Base-by-base conservation (phyloP, 2,113 vertebrate genomes). In the Colaptes auratus region DNA sequence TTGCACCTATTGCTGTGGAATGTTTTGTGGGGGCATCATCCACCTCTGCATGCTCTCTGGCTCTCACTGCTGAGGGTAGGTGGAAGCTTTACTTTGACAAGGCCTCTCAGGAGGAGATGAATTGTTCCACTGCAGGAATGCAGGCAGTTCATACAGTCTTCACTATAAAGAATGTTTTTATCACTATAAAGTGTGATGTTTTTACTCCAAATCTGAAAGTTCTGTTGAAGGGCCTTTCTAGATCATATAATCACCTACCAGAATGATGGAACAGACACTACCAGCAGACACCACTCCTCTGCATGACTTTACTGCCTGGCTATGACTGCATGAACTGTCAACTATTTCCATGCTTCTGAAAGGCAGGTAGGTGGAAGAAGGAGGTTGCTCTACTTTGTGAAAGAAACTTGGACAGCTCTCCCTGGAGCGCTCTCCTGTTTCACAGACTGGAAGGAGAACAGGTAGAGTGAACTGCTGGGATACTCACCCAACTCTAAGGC, bases 401-500 rank as follows among this genome's bases (percentile, higher is more conserved):
- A 79, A 61, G 24, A 21, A 67, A 58, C 78, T 24, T 0, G 0
- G 23, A 12, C n/a, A 48, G 4, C 30, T 66, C 30, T 33, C 28
- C 42, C 20, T 70, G 23, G 50, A 0, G 3, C 9, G 8, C 39
- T 61, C 77, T 67, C 50, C 24, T 36, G 44, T 52, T 67, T 30
- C 31, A 60, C 46, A 44, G 74, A 74, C 44, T 65, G 86, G 85
- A 78, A 28, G 93, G 77, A n/a, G 87, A 46, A 15, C 19, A 77
- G 73, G 89, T 39, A 67, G 58, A 86, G 33, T 78, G 86, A 93
- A 63, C 66, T 8, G n/a, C 42, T 42, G 79, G 81, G 82, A 89
- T 97, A 98, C 98, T 98, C 97, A 99, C 99, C 99, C 97, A 99
- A 97, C 97, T 99, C 98, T 96, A 99, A 98, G 39, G 98, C 98